Evolutionary conservation across 53 echinoderm and acorn worm species (phyloP).

Genomic region (Paelopatides confundens): DNA sequence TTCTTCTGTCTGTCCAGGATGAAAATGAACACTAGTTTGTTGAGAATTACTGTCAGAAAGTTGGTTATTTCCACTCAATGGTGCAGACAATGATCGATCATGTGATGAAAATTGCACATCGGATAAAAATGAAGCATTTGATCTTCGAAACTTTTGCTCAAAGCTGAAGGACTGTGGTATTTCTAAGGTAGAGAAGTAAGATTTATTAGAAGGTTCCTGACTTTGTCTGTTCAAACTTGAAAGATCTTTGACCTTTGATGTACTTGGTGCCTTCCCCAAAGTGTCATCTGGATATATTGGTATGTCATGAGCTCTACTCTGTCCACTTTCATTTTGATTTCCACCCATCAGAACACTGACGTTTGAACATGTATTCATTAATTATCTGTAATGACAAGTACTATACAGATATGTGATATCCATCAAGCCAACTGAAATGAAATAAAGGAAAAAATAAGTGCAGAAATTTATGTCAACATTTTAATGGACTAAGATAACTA

Average conservation of each 20-base stretch:
- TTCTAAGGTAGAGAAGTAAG: constrained; percentile 23
- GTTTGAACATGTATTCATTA: background rate
- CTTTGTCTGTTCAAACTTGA: too few relatives aligned
- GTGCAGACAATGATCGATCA: background rate
- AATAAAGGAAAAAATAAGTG: too few relatives aligned
- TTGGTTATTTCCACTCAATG: background rate
- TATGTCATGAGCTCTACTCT: background rate
- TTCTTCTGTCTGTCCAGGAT: background rate
- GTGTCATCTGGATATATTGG: background rate
- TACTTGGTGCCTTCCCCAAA: background rate
- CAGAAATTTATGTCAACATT: too few relatives aligned
- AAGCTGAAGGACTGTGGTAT: constrained; percentile 10
- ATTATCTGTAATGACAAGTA: too few relatives aligned
- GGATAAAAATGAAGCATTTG: background rate
- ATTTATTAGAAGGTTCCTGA: background rate
- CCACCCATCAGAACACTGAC: background rate
- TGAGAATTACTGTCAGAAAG: background rate
- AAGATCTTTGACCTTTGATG: background rate
- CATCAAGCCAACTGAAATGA: too few relatives aligned
- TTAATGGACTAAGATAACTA: too few relatives aligned
- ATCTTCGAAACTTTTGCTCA: constrained; percentile 8
- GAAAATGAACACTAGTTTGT: background rate
- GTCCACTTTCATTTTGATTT: constrained; percentile 19
- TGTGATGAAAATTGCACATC: background rate
- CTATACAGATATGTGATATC: too few relatives aligned